Evolutionary conservation across 2,888 invertebrate species (phyloP).

Genomic region (Andrena fulva): DNA sequence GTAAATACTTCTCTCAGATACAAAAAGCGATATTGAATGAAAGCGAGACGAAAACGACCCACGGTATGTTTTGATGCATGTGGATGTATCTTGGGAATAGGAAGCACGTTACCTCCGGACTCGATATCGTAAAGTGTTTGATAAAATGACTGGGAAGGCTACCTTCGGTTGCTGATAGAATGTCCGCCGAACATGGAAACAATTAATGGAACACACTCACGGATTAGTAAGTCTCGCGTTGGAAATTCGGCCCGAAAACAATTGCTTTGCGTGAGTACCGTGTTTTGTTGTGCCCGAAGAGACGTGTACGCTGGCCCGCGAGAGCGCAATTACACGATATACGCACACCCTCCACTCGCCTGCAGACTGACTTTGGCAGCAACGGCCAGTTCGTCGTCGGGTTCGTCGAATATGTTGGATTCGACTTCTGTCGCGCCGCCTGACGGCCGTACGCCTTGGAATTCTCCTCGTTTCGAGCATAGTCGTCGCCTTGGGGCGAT

Average conservation of each 20-base stretch:
- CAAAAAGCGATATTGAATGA: not conserved
- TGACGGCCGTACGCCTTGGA: slow-evolving; percentile 65
- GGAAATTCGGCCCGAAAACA: not conserved
- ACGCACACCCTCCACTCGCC: slow-evolving; percentile 46
- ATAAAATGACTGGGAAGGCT: not conserved
- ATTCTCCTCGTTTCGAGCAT: slow-evolving; percentile 41
- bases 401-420: slow-evolving; percentile 54
- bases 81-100: slow-evolving; percentile 1
- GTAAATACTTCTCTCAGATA: not conserved
- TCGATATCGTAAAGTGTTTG: not conserved
- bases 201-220: slow-evolving; percentile 26
- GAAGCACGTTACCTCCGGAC: slow-evolving; percentile 37
- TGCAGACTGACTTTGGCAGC: slow-evolving; percentile 58
- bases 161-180: too few species aligned
- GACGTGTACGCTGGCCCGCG: slow-evolving; percentile 1
- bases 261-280: not conserved
- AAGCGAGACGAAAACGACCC: not conserved
- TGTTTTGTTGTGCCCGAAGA: slow-evolving; percentile 11
- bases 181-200: too few species aligned
- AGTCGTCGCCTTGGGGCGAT: slow-evolving; percentile 42
- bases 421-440: slow-evolving; percentile 69
- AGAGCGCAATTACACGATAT: slow-evolving; percentile 42
- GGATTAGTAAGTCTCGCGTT: not conserved
- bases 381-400: slow-evolving; percentile 41
- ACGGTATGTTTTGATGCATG: not conserved